These are phyloP conservation scores for Cryptophagus acutangulus DNA, from an alignment of 2,888 invertebrate genomes.

Conservation along the genomic window DNA sequence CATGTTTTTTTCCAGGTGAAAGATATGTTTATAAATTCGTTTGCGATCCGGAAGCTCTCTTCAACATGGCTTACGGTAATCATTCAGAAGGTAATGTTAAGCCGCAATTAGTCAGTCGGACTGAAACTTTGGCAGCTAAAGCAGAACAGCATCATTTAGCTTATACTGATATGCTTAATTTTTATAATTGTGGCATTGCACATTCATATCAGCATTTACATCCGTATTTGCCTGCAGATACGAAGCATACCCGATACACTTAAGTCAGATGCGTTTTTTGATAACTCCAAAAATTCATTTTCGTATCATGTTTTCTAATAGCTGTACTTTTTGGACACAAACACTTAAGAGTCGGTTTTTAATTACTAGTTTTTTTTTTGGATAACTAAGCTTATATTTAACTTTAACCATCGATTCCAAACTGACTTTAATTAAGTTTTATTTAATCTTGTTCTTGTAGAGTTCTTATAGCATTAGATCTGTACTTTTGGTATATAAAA, in stretches of 20 bases:
- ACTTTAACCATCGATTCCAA: too few species aligned
- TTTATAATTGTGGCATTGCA: constrained; percentile 46
- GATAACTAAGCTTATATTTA: too few species aligned
- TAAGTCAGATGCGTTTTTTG: constrained; percentile 15
- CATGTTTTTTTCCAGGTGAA: constrained; percentile 60
- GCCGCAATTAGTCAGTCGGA: constrained; percentile 30
- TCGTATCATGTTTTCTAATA: too few species aligned
- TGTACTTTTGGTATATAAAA: too few species aligned
- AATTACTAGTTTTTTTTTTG: too few species aligned
- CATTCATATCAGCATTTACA: constrained; percentile 47
- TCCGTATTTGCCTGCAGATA: constrained; percentile 42
- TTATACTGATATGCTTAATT: constrained; percentile 48
- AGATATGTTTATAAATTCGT: constrained; percentile 96
- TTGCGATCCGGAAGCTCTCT: constrained; percentile 87
- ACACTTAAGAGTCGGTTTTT: too few species aligned
- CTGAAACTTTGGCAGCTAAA: constrained; percentile 43
- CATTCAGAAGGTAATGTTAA: constrained; percentile 31
- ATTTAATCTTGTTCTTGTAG: too few species aligned
- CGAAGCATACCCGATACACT: constrained; percentile 35
- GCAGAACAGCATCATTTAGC: constrained; percentile 42
- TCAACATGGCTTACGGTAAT: constrained; percentile 71
- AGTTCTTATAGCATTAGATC: too few species aligned
- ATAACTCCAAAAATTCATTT: neutral
- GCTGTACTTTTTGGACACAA: too few species aligned
- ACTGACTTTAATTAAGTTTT: too few species aligned